These are phyloP conservation scores for Cinclus cinclus DNA, from an alignment of 2,113 vertebrate species.

Conservation along the genomic window DNA sequence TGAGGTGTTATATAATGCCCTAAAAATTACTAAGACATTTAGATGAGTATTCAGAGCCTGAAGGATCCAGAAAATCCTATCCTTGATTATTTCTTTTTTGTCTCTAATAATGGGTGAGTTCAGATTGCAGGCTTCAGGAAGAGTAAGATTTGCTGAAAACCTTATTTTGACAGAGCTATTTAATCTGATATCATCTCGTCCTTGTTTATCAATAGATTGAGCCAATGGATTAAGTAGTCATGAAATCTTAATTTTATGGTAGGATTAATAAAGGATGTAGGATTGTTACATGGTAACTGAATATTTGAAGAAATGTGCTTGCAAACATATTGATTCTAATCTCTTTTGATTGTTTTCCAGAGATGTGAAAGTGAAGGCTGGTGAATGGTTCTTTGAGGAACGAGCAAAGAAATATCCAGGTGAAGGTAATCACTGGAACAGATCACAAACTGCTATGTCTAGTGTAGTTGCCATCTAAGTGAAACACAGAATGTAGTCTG, in stretches of 20 bases:
- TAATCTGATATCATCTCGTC: not conserved
- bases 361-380: constrained; percentile 87
- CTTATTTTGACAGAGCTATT: not conserved
- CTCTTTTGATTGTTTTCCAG: constrained; percentile 73
- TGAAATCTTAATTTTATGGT: not conserved
- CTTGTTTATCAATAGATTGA: not conserved
- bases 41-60: not conserved
- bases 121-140: not conserved
- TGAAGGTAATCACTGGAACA: constrained; percentile 74
- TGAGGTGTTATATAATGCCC: not conserved
- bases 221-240: not conserved
- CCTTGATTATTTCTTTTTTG: not conserved
- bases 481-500: not conserved
- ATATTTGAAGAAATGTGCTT: not conserved
- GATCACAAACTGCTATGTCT: not conserved
- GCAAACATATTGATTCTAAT: not conserved
- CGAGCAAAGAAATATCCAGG: constrained; percentile 85
- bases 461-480: not conserved
- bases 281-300: not conserved
- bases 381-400: constrained; percentile 93
- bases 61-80: not conserved
- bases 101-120: not conserved
- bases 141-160: not conserved
- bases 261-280: not conserved
- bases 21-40: not conserved